Percentiles rank a stretch among this genome's conserved stretches.
Conservation (phyloP, 2,797 vertebrate genomes). For the Enoplosus armatus region DNA sequence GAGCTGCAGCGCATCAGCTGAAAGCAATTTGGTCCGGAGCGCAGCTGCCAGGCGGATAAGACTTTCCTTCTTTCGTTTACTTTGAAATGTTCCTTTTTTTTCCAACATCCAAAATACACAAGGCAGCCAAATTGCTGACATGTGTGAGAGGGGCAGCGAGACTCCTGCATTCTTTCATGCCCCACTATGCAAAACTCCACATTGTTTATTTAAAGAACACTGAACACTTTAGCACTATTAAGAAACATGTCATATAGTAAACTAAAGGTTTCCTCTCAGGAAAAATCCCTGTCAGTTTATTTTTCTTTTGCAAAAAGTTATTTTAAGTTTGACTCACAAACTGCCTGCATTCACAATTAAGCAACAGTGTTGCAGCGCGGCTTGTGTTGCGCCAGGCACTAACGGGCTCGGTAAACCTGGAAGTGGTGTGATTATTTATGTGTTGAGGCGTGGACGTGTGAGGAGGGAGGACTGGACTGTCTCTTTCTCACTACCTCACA, state of each 20-base stretch:
- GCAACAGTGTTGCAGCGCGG: conserved; percentile 69
- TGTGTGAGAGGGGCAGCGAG: conserved; percentile 92
- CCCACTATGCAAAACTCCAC: conserved; percentile 92
- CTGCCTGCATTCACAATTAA: conserved; percentile 82
- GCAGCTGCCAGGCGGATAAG: conserved; percentile 94
- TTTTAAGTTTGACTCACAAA: conserved; percentile 88
- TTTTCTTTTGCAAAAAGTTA: conserved; percentile 87
- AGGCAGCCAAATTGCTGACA: conserved; percentile 98
- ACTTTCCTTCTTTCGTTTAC: conserved; percentile 96
- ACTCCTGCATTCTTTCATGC: conserved; percentile 95
- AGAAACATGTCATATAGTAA: conserved; percentile 95
- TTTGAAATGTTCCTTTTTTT: conserved; percentile 95
- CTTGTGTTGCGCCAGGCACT: conserved; percentile 70
- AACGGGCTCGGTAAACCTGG: conserved; percentile 82
- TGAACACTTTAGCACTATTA: conserved; percentile 96
- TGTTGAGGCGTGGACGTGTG: conserved; percentile 62
- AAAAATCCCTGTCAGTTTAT: conserved; percentile 90
- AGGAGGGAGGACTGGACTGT: conserved; percentile 62
- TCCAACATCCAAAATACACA: conserved; percentile 95
- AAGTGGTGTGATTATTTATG: conserved; percentile 83
- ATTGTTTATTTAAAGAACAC: conserved; percentile 97
- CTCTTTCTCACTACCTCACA: conserved; percentile 54
- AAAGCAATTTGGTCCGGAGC: conserved; percentile 94
- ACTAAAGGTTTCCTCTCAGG: conserved; percentile 92
- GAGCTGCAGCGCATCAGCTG: conserved; percentile 93